phyloP scores from a whole-genome alignment of 2,888 invertebrate genomes.

The Lamproptera curius region DNA sequence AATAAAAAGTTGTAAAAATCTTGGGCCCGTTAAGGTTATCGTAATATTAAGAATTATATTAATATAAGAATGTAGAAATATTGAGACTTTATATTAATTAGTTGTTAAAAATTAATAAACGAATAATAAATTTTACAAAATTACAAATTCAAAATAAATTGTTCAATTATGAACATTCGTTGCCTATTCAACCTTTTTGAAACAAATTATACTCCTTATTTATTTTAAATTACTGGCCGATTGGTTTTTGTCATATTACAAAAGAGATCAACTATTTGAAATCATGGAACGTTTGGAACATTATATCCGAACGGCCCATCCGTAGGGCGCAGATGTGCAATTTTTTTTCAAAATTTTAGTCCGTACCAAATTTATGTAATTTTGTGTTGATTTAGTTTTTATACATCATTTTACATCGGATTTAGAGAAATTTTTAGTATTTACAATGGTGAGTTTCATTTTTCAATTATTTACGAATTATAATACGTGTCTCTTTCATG shows the following conservation, averaged over 20 bases:
- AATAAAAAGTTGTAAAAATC: too few relatives aligned
- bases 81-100: too few relatives aligned
- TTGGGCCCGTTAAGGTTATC: too few relatives aligned
- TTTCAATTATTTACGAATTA: conserved; percentile 17
- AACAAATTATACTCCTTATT: neutral
- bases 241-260: neutral
- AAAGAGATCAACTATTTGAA: conserved; percentile 42
- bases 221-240: neutral
- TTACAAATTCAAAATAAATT: too few relatives aligned
- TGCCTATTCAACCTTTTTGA: neutral
- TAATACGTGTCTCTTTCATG: too few relatives aligned
- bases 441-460: conserved; percentile 61
- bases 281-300: conserved; percentile 49
- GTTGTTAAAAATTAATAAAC: too few relatives aligned
- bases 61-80: too few relatives aligned
- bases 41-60: too few relatives aligned
- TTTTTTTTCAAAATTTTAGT: conserved; percentile 70
- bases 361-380: conserved; percentile 55
- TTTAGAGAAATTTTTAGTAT: conserved; percentile 58
- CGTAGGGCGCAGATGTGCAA: conserved; percentile 55
- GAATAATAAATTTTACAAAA: too few relatives aligned
- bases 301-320: conserved; percentile 54
- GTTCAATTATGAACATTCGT: neutral
- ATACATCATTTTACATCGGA: conserved; percentile 41
- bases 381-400: conserved; percentile 51